Conservation (phyloP, 2,797 vertebrate genomes). For the Neostethus bicornis region DNA sequence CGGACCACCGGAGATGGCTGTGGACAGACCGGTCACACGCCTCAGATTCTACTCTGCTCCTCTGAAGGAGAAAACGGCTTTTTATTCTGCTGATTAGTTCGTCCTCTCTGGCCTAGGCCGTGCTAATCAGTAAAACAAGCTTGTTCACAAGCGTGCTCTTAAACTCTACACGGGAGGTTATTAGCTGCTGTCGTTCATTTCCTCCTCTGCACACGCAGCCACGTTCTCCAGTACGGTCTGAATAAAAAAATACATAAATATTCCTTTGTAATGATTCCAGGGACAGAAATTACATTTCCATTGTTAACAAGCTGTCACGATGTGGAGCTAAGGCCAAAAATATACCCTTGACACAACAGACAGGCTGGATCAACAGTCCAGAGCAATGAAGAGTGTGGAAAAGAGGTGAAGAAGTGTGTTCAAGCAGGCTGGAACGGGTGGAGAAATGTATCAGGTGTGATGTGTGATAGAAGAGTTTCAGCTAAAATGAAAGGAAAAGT, state of each 20-base stretch:
- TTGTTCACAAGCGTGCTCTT: slow-evolving; percentile 42
- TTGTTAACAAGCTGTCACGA: slow-evolving; percentile 29
- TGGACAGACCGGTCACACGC: slow-evolving; percentile 49
- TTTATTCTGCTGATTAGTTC: slow-evolving; percentile 65
- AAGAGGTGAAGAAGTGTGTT: too few relatives aligned
- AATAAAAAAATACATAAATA: slow-evolving; percentile 38
- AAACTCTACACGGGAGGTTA: slow-evolving; percentile 32
- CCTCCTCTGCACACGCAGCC: slow-evolving; percentile 13
- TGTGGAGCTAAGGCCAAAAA: too few relatives aligned
- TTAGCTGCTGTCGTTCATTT: slow-evolving; percentile 41
- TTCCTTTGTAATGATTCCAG: slow-evolving; percentile 22
- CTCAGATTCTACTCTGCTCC: slow-evolving; percentile 47
- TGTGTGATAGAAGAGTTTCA: too few relatives aligned
- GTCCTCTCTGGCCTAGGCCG: slow-evolving; percentile 45
- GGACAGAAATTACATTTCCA: slow-evolving; percentile 22
- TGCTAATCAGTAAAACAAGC: slow-evolving; percentile 63
- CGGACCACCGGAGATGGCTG: slow-evolving; percentile 34
- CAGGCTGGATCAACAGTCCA: too few relatives aligned
- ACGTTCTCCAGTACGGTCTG: slow-evolving; percentile 10
- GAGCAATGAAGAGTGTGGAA: too few relatives aligned
- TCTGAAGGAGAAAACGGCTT: slow-evolving; percentile 55
- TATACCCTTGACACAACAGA: too few relatives aligned
- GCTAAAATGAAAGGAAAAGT: too few relatives aligned
- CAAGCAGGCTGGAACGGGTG: too few relatives aligned
- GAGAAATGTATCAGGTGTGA: too few relatives aligned